Conservation (phyloP, 2,113 vertebrate species). For the Petromus typicus region DNA sequence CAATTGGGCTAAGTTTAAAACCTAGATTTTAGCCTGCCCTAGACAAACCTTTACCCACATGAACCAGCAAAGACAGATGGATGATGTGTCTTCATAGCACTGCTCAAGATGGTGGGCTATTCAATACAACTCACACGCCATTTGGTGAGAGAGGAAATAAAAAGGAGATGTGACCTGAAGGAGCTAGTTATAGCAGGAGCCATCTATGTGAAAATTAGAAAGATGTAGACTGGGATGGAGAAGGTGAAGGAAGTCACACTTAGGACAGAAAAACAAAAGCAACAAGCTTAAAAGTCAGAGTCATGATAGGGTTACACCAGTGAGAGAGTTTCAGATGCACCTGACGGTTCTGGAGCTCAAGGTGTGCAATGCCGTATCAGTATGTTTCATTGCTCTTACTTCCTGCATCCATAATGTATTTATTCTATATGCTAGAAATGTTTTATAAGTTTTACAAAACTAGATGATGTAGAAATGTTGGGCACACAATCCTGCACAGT, state of each 20-base stretch:
- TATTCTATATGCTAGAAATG: neutral
- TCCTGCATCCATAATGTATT: neutral
- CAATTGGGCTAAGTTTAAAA: neutral
- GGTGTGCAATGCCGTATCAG: neutral
- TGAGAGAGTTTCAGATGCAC: neutral
- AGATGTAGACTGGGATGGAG: neutral
- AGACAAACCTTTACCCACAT: neutral
- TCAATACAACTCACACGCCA: neutral
- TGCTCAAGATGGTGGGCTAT: neutral
- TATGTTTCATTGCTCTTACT: neutral
- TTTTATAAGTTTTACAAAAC: neutral
- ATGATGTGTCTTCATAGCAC: accelerated
- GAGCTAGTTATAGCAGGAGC: neutral
- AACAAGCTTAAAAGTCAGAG: too few relatives aligned
- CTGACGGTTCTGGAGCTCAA: neutral
- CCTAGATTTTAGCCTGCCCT: neutral
- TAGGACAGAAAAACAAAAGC: neutral
- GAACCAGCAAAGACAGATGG: neutral
- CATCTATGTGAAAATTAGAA: neutral
- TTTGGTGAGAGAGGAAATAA: neutral
- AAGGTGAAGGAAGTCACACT: neutral
- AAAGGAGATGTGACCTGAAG: neutral
- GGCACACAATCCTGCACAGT: neutral
- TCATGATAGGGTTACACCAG: neutral
- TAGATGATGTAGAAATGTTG: neutral